phyloP scores from a whole-genome alignment of 2,888 invertebrate genomes.

The Papilio protenor region DNA sequence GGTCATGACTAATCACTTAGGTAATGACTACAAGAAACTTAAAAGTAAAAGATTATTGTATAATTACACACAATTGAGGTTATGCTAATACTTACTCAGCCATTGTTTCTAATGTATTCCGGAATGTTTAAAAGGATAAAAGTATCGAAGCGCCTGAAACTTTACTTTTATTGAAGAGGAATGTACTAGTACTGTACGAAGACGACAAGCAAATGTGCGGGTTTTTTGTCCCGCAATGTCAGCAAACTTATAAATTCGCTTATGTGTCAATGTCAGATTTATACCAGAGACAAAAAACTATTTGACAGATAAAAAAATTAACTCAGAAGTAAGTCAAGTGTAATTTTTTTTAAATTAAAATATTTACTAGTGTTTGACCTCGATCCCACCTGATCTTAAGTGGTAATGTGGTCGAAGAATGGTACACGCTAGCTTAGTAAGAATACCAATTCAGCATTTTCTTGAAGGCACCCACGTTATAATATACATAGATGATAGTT shows the following conservation, averaged over 20 bases:
- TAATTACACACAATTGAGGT: not conserved
- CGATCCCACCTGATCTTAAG: too few relatives aligned
- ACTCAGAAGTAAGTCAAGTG: not conserved
- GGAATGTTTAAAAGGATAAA: not conserved
- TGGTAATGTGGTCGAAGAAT: too few relatives aligned
- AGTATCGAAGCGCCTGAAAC: not conserved
- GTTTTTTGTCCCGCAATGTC: not conserved
- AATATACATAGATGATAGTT: too few relatives aligned
- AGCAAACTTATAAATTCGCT: not conserved
- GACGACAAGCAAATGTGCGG: slow-evolving; percentile 1
- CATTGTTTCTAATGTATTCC: slow-evolving; percentile 19
- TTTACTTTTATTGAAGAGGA: not conserved
- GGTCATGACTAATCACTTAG: slow-evolving; percentile 11
- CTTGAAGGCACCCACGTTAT: too few relatives aligned
- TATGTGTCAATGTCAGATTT: slow-evolving; percentile 13
- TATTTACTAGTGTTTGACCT: too few relatives aligned
- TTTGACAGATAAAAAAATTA: not conserved
- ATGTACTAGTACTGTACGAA: not conserved
- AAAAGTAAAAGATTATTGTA: not conserved
- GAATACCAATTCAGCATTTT: too few relatives aligned
- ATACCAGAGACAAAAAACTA: not conserved
- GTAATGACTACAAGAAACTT: not conserved
- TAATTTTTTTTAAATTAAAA: not conserved
- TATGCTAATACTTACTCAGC: slow-evolving; percentile 26
- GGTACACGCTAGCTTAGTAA: too few relatives aligned